phyloP scores from a whole-genome alignment of 2,888 invertebrate genomes.

The Candidula unifasciata region DNA sequence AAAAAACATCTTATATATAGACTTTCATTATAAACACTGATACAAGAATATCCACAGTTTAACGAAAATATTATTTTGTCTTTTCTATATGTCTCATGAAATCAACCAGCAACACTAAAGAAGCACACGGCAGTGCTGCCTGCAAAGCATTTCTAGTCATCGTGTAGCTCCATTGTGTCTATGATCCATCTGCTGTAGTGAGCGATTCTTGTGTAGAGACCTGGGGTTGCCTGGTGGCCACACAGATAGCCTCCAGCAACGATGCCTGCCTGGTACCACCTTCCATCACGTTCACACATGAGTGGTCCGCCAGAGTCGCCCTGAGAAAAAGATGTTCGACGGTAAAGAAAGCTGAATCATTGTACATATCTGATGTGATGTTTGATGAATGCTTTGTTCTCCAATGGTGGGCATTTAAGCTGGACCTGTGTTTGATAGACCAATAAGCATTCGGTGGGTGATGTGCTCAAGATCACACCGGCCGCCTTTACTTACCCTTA shows the following conservation, averaged over 20 bases:
- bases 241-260: conserved; percentile 57
- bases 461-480: no score
- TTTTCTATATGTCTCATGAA: no score
- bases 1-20: neutral
- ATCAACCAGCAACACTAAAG: neutral
- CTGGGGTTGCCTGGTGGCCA: conserved; percentile 56
- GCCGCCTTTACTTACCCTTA: no score
- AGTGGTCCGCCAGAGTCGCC: conserved; percentile 63
- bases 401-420: no score
- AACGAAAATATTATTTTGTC: neutral
- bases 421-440: no score
- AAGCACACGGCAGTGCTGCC: neutral
- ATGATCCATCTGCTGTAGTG: conserved; percentile 59
- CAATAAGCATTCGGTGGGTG: no score
- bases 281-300: conserved; percentile 60
- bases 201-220: conserved; percentile 57
- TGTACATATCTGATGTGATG: no score
- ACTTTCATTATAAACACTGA: neutral
- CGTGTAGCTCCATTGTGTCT: conserved; percentile 1
- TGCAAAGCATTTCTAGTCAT: neutral
- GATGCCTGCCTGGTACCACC: conserved; percentile 51
- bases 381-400: no score
- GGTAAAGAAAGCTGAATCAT: no score
- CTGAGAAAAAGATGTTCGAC: conserved; percentile 39
- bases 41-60: neutral